Base-by-base conservation (phyloP, 2,113 vertebrate species). In the Rhinoderma darwinii region DNA sequence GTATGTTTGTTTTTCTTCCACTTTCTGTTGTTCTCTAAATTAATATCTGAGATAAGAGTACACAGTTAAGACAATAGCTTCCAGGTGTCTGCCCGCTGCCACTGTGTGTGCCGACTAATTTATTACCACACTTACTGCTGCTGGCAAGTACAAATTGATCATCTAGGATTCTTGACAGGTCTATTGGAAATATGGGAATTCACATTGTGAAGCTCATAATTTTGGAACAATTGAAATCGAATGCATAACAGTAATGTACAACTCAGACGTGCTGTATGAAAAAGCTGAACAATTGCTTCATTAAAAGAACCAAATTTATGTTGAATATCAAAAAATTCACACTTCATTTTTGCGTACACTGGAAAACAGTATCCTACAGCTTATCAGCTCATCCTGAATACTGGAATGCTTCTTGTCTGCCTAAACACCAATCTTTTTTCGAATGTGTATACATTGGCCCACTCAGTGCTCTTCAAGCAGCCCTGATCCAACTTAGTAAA, bases 151-250 rank as follows among this genome's bases (percentile, higher is more conserved):
- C 43, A 72, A 51, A 83, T 83, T 83, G 43, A 70, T 50, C 81
- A 50, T 35, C 43, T 51, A 25, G n/a, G 20, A 68, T 82, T 37
- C 80, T 44, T 47, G 80, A 61, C 41, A 82, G 61, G 39, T 82
- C 59, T 82, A 66, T 47, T 47, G 61, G 80, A 73, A 72, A 44
- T 37, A 66, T 30, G 81, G n/a, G 61, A 83, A 83, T 43, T 83
- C 59, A 83, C 25, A 66, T 25, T 30, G 39, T 15, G 59, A 68
- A 47, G 27, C 14, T 44, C 35, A 66, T 30, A 4, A 22, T 5
- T 35, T 59, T 37, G 22, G 7, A 72, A 39, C 15, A 37, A 32
- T 70, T 35, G 39, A 41, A n/a, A n/a, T n/a, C n/a, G n/a, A n/a
- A n/a, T n/a, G n/a, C n/a, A n/a, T n/a, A n/a, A n/a, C n/a, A n/a